A percentile compares a stretch with the other conserved stretches of the same genome.
Conservation (phyloP, 2,797 vertebrate genomes). For the Pangasius larnaudii region DNA sequence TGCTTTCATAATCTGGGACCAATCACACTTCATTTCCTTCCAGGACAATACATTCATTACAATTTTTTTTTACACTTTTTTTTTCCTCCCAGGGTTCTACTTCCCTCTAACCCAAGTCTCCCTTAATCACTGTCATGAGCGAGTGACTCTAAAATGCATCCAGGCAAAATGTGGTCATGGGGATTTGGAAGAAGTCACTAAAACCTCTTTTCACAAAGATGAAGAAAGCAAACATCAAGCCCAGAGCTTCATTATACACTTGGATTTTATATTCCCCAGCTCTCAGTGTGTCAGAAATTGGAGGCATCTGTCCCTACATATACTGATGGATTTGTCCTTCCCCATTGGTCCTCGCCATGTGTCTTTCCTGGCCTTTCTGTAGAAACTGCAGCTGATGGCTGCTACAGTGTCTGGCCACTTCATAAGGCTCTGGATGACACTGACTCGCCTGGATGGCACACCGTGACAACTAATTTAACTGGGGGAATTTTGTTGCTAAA, state of each 20-base stretch:
- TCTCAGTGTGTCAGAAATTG: slow-evolving; percentile 61
- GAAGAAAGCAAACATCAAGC: slow-evolving; percentile 54
- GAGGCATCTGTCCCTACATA: slow-evolving; percentile 59
- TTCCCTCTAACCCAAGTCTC: slow-evolving; percentile 58
- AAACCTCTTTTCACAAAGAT: slow-evolving; percentile 52
- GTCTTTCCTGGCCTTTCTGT: slow-evolving; percentile 44
- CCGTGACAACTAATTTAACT: slow-evolving; percentile 33
- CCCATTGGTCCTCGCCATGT: slow-evolving; percentile 55
- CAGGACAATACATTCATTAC: slow-evolving; percentile 1
- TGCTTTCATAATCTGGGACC: slow-evolving; percentile 41
- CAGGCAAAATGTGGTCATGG: slow-evolving; percentile 65
- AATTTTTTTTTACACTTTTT: slow-evolving; percentile 7
- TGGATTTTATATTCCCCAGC: slow-evolving; percentile 64
- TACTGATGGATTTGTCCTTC: slow-evolving; percentile 54
- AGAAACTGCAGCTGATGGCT: slow-evolving; percentile 56
- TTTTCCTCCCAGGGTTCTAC: slow-evolving; percentile 35
- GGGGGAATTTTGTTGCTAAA: slow-evolving; percentile 31
- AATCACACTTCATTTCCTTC: slow-evolving; percentile 14
- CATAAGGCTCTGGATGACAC: slow-evolving; percentile 38
- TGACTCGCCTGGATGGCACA: slow-evolving; percentile 22
- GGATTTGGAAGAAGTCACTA: slow-evolving; percentile 56
- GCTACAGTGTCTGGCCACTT: slow-evolving; percentile 17
- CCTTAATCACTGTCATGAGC: slow-evolving; percentile 64
- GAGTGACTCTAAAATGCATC: slow-evolving; percentile 59
- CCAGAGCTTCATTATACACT: slow-evolving; percentile 59